Percentiles rank a stretch among this genome's conserved stretches.
phyloP scores from a whole-genome alignment of 2,797 vertebrate species.

The Periophthalmus magnuspinnatus region DNA sequence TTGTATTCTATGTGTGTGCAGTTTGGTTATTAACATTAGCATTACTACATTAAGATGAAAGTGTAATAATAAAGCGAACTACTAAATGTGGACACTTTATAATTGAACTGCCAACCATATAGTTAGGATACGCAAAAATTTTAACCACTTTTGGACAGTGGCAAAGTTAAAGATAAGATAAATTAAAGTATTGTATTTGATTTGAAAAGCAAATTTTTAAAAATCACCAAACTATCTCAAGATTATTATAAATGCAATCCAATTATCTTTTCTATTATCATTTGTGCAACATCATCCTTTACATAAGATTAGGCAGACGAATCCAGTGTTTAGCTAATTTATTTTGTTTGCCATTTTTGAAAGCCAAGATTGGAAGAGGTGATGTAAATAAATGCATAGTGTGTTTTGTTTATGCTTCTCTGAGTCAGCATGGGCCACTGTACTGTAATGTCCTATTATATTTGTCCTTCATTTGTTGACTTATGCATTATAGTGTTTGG shows the following conservation, averaged over 20 bases:
- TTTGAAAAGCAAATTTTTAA: too few relatives aligned
- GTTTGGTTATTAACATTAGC: too few relatives aligned
- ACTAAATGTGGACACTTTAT: too few relatives aligned
- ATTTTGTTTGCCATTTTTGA: background rate
- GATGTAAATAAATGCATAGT: conserved; percentile 21
- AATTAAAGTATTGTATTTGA: too few relatives aligned
- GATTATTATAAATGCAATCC: background rate
- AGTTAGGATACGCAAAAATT: too few relatives aligned
- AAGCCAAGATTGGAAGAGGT: background rate
- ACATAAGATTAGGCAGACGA: background rate
- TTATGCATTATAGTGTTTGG: background rate
- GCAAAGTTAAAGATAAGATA: too few relatives aligned
- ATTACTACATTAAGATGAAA: too few relatives aligned
- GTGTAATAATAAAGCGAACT: too few relatives aligned
- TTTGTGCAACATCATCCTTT: conserved; percentile 21
- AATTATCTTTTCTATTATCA: background rate
- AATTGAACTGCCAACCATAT: too few relatives aligned
- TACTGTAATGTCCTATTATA: conserved; percentile 1
- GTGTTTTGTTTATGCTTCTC: conserved; percentile 27
- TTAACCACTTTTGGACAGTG: too few relatives aligned
- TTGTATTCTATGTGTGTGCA: too few relatives aligned
- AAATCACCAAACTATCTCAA: background rate
- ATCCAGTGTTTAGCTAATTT: background rate
- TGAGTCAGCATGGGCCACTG: conserved; percentile 27
- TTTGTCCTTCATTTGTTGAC: background rate